phyloP scores from a whole-genome alignment of 2,888 invertebrate genomes.

The Cylindroiulus punctatus region DNA sequence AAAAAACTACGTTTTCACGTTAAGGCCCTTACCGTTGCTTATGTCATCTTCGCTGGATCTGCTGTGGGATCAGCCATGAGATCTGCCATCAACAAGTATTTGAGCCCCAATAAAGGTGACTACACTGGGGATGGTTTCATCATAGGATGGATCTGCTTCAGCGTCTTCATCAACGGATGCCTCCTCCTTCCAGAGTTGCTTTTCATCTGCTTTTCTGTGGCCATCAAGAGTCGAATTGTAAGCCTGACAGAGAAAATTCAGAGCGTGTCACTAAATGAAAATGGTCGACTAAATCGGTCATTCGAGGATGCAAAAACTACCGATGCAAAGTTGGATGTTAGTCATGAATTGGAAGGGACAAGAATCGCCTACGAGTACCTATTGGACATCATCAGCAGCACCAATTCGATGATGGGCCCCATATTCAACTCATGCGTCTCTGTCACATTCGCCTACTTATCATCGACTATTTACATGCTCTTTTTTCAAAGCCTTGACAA shows the following conservation, averaged over 20 bases:
- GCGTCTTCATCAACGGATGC: neutral
- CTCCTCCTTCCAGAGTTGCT: neutral
- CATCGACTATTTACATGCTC: neutral
- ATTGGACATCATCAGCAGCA: neutral
- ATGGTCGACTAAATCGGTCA: too few species aligned
- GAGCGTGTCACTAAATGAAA: neutral
- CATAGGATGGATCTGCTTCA: neutral
- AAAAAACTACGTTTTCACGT: neutral
- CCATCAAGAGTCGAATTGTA: neutral
- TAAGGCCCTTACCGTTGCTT: neutral
- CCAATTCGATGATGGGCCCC: neutral
- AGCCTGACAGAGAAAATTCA: neutral
- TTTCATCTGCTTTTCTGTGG: neutral
- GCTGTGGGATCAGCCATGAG: neutral
- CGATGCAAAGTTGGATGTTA: neutral
- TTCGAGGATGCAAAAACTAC: neutral
- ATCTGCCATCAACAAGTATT: neutral
- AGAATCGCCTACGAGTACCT: neutral
- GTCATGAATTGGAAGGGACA: neutral
- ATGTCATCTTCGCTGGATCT: neutral
- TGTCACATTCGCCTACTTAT: neutral
- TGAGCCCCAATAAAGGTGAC: neutral
- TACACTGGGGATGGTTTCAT: conserved; percentile 4
- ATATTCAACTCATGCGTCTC: neutral
- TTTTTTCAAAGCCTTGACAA: neutral